These are phyloP conservation scores for Dichetophora obliterata DNA, from an alignment of 2,888 invertebrate genomes.

Conservation along the genomic window DNA sequence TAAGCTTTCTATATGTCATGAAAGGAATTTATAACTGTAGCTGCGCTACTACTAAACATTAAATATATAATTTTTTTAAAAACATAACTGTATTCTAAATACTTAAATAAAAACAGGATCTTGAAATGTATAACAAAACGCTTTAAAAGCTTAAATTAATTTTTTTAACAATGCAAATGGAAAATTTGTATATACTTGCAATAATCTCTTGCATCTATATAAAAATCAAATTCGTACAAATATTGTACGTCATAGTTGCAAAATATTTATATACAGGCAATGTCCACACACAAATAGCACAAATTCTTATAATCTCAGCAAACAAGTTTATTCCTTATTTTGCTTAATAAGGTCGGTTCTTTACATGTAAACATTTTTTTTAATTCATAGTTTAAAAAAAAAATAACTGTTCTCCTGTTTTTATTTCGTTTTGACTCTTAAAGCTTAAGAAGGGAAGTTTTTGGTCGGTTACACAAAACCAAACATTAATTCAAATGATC, in stretches of 20 bases:
- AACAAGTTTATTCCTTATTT: no score
- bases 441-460: no score
- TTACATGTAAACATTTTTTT: no score
- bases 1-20: background rate
- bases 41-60: slow-evolving; percentile 31
- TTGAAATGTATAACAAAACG: slow-evolving; percentile 26
- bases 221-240: slow-evolving; percentile 15
- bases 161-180: slow-evolving; percentile 43
- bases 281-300: no score
- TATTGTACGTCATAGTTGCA: slow-evolving; percentile 13
- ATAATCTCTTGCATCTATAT: slow-evolving; percentile 25
- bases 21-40: slow-evolving; percentile 19
- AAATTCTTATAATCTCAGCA: no score
- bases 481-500: no score
- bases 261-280: background rate
- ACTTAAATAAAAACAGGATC: slow-evolving; percentile 32
- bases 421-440: no score
- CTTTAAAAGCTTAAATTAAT: slow-evolving; percentile 36
- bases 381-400: no score
- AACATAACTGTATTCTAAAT: slow-evolving; percentile 43
- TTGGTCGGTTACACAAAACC: no score
- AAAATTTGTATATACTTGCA: slow-evolving; percentile 37
- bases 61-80: slow-evolving; percentile 24
- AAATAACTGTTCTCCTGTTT: no score
- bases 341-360: no score